Conservation (phyloP, 1,140 invertebrate genomes). For the Psix sp. region DNA sequence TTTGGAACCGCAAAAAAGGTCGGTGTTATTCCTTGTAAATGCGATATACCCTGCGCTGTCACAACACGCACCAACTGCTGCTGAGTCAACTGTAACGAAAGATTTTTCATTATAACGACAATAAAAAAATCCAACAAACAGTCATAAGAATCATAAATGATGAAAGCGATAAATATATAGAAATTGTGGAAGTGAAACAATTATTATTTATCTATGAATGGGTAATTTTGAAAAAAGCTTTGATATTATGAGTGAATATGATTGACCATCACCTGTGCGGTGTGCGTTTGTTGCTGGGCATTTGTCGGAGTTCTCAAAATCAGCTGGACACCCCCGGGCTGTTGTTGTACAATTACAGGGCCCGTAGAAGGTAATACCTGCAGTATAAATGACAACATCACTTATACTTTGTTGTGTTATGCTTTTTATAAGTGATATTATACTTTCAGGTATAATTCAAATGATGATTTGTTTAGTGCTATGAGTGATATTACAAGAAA, state of each 20-base stretch:
- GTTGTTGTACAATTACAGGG: slow-evolving; percentile 75
- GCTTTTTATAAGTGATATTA: background rate
- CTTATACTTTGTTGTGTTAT: slow-evolving; percentile 9
- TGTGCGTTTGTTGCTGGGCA: slow-evolving; percentile 76
- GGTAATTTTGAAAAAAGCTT: slow-evolving; percentile 8
- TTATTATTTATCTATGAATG: no score
- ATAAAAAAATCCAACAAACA: no score
- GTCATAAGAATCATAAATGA: no score
- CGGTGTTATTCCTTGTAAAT: slow-evolving; percentile 72
- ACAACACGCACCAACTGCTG: slow-evolving; percentile 75
- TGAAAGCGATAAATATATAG: no score
- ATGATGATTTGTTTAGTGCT: no score
- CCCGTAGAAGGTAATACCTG: slow-evolving; percentile 75
- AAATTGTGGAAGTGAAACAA: no score
- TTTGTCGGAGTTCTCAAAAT: slow-evolving; percentile 74
- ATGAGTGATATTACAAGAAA: no score
- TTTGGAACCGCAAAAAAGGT: slow-evolving; percentile 76
- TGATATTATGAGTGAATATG: slow-evolving; percentile 43
- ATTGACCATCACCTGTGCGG: slow-evolving; percentile 77
- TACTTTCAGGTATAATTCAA: no score
- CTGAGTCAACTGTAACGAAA: slow-evolving; percentile 71
- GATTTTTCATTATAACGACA: background rate
- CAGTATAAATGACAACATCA: slow-evolving; percentile 20
- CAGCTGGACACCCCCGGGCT: slow-evolving; percentile 75
- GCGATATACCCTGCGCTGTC: slow-evolving; percentile 73